Evolutionary conservation across 2,888 invertebrate species (phyloP).

Genomic region (Linnaemya tessellans): DNA sequence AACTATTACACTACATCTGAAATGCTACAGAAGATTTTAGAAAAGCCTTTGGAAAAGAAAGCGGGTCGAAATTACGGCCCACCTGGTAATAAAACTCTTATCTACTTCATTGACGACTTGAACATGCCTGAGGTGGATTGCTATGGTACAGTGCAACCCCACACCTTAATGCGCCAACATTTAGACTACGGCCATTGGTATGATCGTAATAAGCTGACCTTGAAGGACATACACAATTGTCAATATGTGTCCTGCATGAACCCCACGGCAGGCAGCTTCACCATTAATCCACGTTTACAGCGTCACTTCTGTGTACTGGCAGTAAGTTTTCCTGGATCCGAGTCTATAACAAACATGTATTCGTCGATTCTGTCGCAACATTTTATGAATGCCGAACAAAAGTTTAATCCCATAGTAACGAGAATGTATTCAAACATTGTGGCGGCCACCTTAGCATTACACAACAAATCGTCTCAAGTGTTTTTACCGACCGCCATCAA

Average conservation of each 20-base stretch:
- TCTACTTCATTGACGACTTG: conserved; percentile 98
- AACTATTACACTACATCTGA: conserved; percentile 98
- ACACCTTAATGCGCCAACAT: conserved; percentile 97
- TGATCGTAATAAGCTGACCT: conserved; percentile 92
- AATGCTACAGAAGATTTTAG: conserved; percentile 95
- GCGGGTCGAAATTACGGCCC: conserved; percentile 98
- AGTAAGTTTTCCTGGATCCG: conserved; percentile 90
- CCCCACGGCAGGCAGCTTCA: conserved; percentile 98
- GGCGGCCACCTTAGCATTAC: conserved; percentile 91
- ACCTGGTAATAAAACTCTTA: conserved; percentile 95
- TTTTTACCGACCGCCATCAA: conserved; percentile 98
- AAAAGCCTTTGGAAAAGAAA: conserved; percentile 97
- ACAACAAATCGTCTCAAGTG: conserved; percentile 92
- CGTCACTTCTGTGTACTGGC: conserved; percentile 95
- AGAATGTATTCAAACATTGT: conserved; percentile 90
- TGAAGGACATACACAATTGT: conserved; percentile 98
- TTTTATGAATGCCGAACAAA: conserved; percentile 91
- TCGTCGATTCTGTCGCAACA: conserved; percentile 94
- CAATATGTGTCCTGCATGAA: conserved; percentile 99
- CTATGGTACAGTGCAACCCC: conserved; percentile 98
- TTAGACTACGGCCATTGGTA: conserved; percentile 98
- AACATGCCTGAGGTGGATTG: conserved; percentile 97
- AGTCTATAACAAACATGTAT: conserved; percentile 94
- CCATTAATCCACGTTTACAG: conserved; percentile 96
- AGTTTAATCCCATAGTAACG: conserved; percentile 88